These are phyloP conservation scores for Fragum whitleyi DNA, from an alignment of 2,888 invertebrate genomes.

Conservation along the genomic window DNA sequence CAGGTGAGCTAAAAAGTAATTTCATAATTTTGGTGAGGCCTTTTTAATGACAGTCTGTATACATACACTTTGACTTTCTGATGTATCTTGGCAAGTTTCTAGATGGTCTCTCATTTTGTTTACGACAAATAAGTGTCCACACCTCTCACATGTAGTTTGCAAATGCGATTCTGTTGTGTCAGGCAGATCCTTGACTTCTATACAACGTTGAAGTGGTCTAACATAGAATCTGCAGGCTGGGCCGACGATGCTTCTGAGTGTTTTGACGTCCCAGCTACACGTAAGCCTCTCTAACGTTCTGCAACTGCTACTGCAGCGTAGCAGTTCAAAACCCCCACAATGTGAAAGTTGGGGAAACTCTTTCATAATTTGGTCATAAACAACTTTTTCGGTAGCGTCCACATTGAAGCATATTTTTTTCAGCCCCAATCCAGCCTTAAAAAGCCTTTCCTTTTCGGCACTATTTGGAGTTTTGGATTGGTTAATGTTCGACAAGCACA, in stretches of 20 bases:
- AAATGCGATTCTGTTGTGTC: too few species aligned
- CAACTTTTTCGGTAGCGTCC: background rate
- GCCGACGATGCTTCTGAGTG: background rate
- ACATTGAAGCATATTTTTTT: conserved; percentile 3
- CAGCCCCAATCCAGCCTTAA: background rate
- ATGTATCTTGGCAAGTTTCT: too few species aligned
- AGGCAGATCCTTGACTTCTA: background rate
- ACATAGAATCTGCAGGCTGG: background rate
- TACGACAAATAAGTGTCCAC: too few species aligned
- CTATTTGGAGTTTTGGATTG: too few species aligned
- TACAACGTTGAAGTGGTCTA: conserved; percentile 1
- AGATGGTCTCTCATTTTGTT: too few species aligned
- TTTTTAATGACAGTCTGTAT: too few species aligned
- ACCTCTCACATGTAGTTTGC: too few species aligned
- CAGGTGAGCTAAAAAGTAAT: too few species aligned
- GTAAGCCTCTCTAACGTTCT: background rate
- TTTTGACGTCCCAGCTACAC: conserved; percentile 4
- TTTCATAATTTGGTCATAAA: background rate
- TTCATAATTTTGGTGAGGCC: too few species aligned
- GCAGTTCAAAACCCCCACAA: background rate
- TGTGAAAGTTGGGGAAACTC: background rate
- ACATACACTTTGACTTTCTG: too few species aligned
- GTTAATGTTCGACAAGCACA: background rate
- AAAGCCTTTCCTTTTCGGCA: background rate
- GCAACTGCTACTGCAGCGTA: conserved; percentile 7